Percentiles rank a stretch among this genome's conserved stretches.
These are phyloP conservation scores for Nesidiocoris tenuis DNA, from an alignment of 2,888 invertebrate genomes.

Conservation along the genomic window DNA sequence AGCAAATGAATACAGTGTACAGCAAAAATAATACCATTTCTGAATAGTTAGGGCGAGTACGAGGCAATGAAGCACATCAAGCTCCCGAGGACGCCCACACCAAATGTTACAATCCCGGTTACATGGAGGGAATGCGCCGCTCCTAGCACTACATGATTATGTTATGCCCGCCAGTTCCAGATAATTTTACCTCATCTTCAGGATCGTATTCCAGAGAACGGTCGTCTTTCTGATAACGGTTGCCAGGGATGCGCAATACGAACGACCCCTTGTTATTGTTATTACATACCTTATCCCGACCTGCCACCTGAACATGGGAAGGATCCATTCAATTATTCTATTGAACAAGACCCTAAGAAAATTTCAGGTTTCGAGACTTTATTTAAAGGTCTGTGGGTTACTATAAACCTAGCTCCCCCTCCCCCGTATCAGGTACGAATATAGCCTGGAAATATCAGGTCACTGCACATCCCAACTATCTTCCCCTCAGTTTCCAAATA, in stretches of 20 bases:
- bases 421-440: too few relatives aligned
- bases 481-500: too few relatives aligned
- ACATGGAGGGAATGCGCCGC: not conserved
- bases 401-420: too few relatives aligned
- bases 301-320: slow-evolving; percentile 58
- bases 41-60: too few relatives aligned
- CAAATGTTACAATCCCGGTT: not conserved
- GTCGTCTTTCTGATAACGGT: slow-evolving; percentile 5
- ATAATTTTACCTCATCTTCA: slow-evolving; percentile 18
- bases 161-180: not conserved
- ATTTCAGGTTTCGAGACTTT: too few relatives aligned
- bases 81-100: not conserved
- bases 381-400: too few relatives aligned
- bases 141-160: not conserved
- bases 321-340: too few relatives aligned
- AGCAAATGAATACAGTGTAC: too few relatives aligned
- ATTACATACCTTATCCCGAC: slow-evolving; percentile 57
- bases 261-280: slow-evolving; percentile 32
- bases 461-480: too few relatives aligned
- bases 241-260: slow-evolving; percentile 8
- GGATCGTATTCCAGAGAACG: slow-evolving; percentile 7
- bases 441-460: too few relatives aligned
- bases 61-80: not conserved
- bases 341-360: too few relatives aligned
- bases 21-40: too few relatives aligned